phyloP scores from a whole-genome alignment of 2,797 vertebrate species.

The Argentina silus region DNA sequence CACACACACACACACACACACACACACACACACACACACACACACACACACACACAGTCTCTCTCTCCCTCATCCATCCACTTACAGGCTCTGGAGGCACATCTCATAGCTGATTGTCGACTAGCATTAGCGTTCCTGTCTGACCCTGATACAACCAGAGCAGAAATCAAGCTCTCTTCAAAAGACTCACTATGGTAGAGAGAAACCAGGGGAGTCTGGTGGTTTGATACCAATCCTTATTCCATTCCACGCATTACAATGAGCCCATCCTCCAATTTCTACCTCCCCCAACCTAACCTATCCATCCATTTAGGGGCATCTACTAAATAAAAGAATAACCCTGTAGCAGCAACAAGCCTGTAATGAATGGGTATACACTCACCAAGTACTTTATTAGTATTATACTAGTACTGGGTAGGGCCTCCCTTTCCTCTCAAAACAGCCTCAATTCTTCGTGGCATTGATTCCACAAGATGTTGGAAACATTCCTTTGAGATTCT shows the following conservation, averaged over 20 bases:
- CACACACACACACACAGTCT: slow-evolving; percentile 24
- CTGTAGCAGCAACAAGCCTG: slow-evolving; percentile 75
- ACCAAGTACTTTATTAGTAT: too few relatives aligned
- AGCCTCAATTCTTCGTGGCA: too few relatives aligned
- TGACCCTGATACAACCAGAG: slow-evolving; percentile 64
- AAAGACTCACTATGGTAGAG: slow-evolving; percentile 67
- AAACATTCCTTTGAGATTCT: too few relatives aligned
- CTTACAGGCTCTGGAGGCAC: slow-evolving; percentile 37
- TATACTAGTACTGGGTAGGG: too few relatives aligned
- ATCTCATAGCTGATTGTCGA: slow-evolving; percentile 67
- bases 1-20: background rate
- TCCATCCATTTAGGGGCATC: slow-evolving; percentile 68
- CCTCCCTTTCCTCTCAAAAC: too few relatives aligned
- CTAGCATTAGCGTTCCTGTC: slow-evolving; percentile 75
- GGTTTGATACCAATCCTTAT: too few relatives aligned
- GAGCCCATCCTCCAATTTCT: too few relatives aligned
- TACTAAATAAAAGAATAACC: slow-evolving; percentile 81
- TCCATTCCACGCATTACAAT: too few relatives aligned
- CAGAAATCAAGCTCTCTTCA: slow-evolving; percentile 73
- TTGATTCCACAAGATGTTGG: too few relatives aligned
- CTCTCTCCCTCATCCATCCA: slow-evolving; percentile 18
- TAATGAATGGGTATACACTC: slow-evolving; percentile 77
- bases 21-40: slow-evolving; percentile 17
- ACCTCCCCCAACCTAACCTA: slow-evolving; percentile 41
- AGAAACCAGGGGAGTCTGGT: slow-evolving; percentile 44